A percentile compares a stretch with the other conserved stretches of the same genome.
Conservation (phyloP, 1,140 invertebrate genomes). For the Aleiodes sp. region DNA sequence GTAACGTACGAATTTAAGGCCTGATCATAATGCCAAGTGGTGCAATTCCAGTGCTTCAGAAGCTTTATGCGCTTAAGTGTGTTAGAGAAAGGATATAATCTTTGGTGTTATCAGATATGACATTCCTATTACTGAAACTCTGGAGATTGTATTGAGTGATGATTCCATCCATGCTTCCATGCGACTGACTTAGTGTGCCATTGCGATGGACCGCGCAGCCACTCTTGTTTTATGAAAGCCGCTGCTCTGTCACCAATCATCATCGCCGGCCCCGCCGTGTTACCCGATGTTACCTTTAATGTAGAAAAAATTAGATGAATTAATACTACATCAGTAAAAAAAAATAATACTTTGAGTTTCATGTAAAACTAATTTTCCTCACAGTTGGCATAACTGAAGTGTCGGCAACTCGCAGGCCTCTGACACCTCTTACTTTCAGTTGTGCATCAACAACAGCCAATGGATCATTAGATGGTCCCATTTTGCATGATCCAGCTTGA, state of each 20-base stretch:
- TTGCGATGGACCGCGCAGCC: constrained; percentile 48
- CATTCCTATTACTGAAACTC: too few relatives aligned
- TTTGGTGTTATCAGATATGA: too few relatives aligned
- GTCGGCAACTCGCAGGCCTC: constrained; percentile 66
- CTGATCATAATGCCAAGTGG: too few relatives aligned
- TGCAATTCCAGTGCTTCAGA: too few relatives aligned
- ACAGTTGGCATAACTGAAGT: constrained; percentile 70
- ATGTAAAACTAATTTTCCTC: constrained; percentile 20
- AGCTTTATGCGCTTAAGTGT: too few relatives aligned
- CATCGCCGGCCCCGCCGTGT: constrained; percentile 65
- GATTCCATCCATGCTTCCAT: constrained; percentile 36
- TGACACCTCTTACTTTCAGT: constrained; percentile 68
- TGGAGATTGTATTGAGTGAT: too few relatives aligned
- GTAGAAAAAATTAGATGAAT: background rate
- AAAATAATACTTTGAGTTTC: constrained; percentile 28
- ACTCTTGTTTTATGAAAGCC: constrained; percentile 64
- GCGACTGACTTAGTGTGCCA: constrained; percentile 51
- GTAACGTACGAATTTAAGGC: too few relatives aligned
- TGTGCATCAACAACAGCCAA: constrained; percentile 76
- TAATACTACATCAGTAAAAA: too few relatives aligned
- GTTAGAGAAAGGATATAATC: too few relatives aligned
- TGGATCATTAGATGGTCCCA: constrained; percentile 76
- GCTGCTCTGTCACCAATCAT: constrained; percentile 70
- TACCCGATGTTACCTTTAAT: constrained; percentile 63
- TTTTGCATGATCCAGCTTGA: constrained; percentile 83